phyloP scores from a whole-genome alignment of 2,797 vertebrate genomes.

The Onychomys torridus region DNA sequence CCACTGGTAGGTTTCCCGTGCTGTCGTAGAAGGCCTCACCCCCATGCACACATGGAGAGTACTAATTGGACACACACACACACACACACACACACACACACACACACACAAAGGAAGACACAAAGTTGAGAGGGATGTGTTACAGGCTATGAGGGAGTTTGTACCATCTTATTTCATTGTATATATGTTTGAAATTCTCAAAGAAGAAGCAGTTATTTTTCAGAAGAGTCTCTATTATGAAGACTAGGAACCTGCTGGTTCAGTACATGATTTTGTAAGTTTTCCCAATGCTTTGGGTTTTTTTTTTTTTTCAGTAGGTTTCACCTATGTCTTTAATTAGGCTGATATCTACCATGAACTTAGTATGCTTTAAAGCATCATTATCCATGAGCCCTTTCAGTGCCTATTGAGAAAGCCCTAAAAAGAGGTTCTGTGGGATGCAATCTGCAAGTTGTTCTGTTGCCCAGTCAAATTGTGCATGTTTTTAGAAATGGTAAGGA shows the following conservation, averaged over 20 bases:
- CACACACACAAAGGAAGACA: not conserved
- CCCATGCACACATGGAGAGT: no score
- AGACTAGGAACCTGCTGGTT: not conserved
- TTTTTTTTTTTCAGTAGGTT: not conserved
- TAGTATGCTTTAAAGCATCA: not conserved
- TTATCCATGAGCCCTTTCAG: not conserved
- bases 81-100: not conserved
- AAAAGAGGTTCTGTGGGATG: slow-evolving; percentile 1
- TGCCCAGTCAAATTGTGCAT: not conserved
- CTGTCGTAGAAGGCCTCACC: not conserved
- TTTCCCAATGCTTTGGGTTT: not conserved
- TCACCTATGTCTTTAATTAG: slow-evolving; percentile 46
- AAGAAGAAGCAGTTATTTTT: not conserved
- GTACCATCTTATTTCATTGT: not conserved
- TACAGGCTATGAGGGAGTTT: no score
- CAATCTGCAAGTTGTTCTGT: not conserved
- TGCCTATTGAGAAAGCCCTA: not conserved
- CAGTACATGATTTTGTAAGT: not conserved
- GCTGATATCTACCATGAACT: not conserved
- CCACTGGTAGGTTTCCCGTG: no score
- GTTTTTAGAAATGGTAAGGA: not conserved
- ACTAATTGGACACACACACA: no score
- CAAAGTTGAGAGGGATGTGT: not conserved
- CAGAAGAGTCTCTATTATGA: not conserved
- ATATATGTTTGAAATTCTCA: not conserved